Conservation (phyloP, 2,113 vertebrate genomes). For the Dolichallabes microphthalmus region DNA sequence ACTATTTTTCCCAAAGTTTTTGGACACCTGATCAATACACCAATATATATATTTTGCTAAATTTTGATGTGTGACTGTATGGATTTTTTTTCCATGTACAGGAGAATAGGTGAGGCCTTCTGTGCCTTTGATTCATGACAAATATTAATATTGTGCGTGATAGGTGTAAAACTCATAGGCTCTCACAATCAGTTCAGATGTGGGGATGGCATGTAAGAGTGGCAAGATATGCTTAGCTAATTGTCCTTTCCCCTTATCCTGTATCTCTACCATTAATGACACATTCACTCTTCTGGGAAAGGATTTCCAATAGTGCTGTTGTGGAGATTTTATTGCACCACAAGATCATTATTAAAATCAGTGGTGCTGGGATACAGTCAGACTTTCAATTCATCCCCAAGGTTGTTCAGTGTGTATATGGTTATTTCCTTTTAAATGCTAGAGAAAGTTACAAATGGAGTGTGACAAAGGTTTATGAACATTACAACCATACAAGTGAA, state of each 20-base stretch:
- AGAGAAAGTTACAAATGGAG: neutral
- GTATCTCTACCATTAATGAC: too few species aligned
- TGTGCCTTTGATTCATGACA: too few species aligned
- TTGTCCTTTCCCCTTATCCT: too few species aligned
- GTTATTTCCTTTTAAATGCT: neutral
- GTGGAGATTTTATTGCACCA: too few species aligned
- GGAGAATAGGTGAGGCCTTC: too few species aligned
- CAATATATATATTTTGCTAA: neutral
- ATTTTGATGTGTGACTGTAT: too few species aligned
- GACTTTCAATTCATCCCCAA: neutral
- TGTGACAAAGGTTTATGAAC: neutral
- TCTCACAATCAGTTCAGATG: too few species aligned
- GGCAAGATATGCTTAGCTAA: too few species aligned
- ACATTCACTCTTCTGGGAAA: neutral
- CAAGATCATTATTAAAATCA: neutral
- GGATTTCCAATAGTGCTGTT: neutral
- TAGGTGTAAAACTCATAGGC: too few species aligned
- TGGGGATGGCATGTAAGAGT: too few species aligned
- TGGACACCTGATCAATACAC: neutral
- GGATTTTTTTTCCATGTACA: too few species aligned
- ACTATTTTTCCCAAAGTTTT: neutral
- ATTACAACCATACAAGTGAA: neutral
- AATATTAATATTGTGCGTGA: too few species aligned
- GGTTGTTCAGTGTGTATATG: neutral
- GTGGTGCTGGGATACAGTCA: neutral